Evolutionary conservation across 2,888 invertebrate species (phyloP).

Genomic region (Synanthedon andrenaeformis): DNA sequence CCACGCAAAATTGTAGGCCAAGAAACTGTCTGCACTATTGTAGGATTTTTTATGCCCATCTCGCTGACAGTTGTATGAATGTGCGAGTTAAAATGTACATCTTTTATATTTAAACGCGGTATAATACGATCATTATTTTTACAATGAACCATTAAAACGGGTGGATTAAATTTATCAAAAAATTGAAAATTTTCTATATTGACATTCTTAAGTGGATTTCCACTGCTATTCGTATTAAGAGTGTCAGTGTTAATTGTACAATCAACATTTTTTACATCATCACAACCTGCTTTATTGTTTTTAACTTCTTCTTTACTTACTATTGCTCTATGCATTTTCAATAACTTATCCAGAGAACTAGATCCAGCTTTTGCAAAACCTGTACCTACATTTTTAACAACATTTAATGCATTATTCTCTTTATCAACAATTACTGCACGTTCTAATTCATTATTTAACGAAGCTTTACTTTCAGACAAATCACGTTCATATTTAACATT

Average conservation of each 20-base stretch:
- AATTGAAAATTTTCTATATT: constrained; percentile 44
- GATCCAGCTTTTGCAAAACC: not conserved
- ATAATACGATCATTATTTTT: constrained; percentile 39
- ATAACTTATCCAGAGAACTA: not conserved
- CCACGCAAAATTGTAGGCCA: constrained; percentile 79
- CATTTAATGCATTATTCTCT: not conserved
- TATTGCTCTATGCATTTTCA: not conserved
- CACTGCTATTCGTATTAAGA: constrained; percentile 4
- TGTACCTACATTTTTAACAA: not conserved
- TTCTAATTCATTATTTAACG: not conserved
- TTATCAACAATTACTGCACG: no score
- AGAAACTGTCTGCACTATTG: constrained; percentile 74
- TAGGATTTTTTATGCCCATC: constrained; percentile 44
- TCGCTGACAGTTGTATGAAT: constrained; percentile 35
- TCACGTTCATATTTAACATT: no score
- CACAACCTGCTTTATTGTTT: constrained; percentile 10
- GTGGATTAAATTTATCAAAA: constrained; percentile 49
- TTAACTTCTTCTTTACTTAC: constrained; percentile 16
- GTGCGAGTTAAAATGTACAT: constrained; percentile 37
- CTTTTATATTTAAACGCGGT: constrained; percentile 31
- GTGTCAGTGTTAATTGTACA: not conserved
- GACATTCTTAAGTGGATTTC: constrained; percentile 48
- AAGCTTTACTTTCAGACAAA: not conserved
- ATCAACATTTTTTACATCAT: constrained; percentile 19
- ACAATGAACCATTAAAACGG: constrained; percentile 52